Evolutionary conservation across 2,888 invertebrate species (phyloP), one percentile per base, ranked within the genome.

Genomic region (Beris chalybata): DNA sequence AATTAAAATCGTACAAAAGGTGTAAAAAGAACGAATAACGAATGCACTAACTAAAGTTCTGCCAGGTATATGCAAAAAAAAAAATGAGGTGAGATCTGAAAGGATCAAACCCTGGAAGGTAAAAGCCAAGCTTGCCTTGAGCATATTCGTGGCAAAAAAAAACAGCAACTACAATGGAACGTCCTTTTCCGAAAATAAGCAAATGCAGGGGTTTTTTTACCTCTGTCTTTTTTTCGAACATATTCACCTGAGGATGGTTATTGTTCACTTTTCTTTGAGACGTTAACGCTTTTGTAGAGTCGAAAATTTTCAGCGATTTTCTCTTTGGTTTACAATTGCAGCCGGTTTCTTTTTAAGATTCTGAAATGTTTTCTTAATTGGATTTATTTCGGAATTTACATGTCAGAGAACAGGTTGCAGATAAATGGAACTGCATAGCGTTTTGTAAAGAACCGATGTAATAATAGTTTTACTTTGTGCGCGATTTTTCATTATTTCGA

Each of bases 1-100:
- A 69, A 69, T 69, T 69, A 69, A 69, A 69, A 69, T 67, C 66
- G 69, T 69, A 67, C 66, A 69, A 69, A 69, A 69, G 69, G 69
- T 65, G 69, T 64, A 69, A 69, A 69, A 69, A 44, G 38, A 31
- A 45, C 30, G 45, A 52, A 47, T 3, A 58, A 31, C 58, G 30
- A 47, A 32, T 22, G 58, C 47, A 59, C 31, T 29, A 47, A 31
- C 59, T 30, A 48, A 32, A 56, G 52, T 31, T 50, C 50, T 38
- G 32, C 31, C 15, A 30, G n/a, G 7, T 32, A 15, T n/a, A 61
- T 50, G 38, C 3, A n/a, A 52, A 50, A 11, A 38, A 32, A 43
- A 50, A 38, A 50, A 30, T 43, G 12, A 50, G 38, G 38, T 6
- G 15, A 22, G 7, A 32, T n/a, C 29, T 50, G 61, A 61, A 61